Evolutionary conservation across 2,888 invertebrate species (phyloP).

Genomic region (Bedellia somnulentella): DNA sequence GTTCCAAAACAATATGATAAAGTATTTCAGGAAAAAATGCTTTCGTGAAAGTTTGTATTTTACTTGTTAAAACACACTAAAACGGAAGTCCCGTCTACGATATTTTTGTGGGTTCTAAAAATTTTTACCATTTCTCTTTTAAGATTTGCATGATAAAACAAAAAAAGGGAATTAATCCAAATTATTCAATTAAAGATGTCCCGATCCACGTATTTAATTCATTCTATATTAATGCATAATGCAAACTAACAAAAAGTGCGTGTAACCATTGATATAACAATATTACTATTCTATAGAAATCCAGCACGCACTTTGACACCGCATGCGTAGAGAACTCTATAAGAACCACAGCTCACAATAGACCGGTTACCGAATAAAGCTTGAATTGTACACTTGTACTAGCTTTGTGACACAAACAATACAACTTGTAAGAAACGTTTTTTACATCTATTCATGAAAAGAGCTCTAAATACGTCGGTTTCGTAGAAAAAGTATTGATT

Average conservation of each 20-base stretch:
- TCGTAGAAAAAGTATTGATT: constrained; percentile 39
- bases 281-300: constrained; percentile 52
- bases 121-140: too few relatives aligned
- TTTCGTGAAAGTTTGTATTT: too few relatives aligned
- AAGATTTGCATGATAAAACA: too few relatives aligned
- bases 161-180: too few relatives aligned
- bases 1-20: too few relatives aligned
- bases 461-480: constrained; percentile 38
- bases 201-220: too few relatives aligned
- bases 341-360: constrained; percentile 30
- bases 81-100: too few relatives aligned
- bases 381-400: constrained; percentile 60
- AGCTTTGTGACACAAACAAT: constrained; percentile 56
- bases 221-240: too few relatives aligned
- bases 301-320: constrained; percentile 31
- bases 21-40: too few relatives aligned
- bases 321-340: constrained; percentile 15
- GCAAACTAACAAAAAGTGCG: constrained; percentile 52
- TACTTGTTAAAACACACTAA: too few relatives aligned
- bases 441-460: constrained; percentile 54
- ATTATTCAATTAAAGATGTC: too few relatives aligned
- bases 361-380: constrained; percentile 45
- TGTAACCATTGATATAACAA: constrained; percentile 50
- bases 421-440: constrained; percentile 57
- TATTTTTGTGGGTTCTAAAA: too few relatives aligned